Percentiles rank a stretch among this genome's conserved stretches.
Evolutionary conservation across 1,140 invertebrate genomes (phyloP).

Genomic region (Drosophila ironensis): DNA sequence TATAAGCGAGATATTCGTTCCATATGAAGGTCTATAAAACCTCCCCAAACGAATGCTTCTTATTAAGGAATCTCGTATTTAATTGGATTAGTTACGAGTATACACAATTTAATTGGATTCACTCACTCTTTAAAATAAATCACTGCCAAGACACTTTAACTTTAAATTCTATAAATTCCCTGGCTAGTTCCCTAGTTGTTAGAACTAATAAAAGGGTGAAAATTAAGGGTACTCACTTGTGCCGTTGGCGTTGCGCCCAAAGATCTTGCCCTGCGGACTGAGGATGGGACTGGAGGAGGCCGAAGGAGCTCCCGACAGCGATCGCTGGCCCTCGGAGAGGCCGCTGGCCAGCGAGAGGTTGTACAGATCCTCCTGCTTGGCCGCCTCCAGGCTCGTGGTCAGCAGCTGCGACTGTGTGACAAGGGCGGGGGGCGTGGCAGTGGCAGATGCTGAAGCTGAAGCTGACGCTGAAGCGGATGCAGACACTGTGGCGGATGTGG

Average conservation of each 20-base stretch:
- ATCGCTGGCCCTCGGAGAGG: slow-evolving; percentile 72
- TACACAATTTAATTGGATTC: no score
- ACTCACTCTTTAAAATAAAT: no score
- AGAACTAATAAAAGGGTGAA: background rate
- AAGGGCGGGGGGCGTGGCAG: slow-evolving; percentile 11
- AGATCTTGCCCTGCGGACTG: slow-evolving; percentile 81
- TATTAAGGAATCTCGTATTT: no score
- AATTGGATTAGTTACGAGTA: no score
- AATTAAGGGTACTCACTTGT: slow-evolving; percentile 76
- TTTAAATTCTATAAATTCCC: no score
- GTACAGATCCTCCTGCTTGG: slow-evolving; percentile 64
- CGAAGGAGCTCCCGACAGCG: slow-evolving; percentile 72
- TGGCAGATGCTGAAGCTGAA: slow-evolving; percentile 16
- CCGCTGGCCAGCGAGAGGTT: slow-evolving; percentile 73
- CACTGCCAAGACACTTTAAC: no score
- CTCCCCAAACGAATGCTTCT: no score
- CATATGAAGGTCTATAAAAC: no score
- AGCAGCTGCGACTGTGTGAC: slow-evolving; percentile 47
- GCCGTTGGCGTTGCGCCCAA: slow-evolving; percentile 82
- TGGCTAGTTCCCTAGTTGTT: no score
- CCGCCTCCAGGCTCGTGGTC: slow-evolving; percentile 44
- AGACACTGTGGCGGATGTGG: slow-evolving; percentile 8
- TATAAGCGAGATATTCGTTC: no score
- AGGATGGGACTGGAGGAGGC: slow-evolving; percentile 78
- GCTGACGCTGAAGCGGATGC: background rate